Evolutionary conservation across 2,113 vertebrate genomes (phyloP).

Genomic region (Bucco capensis): DNA sequence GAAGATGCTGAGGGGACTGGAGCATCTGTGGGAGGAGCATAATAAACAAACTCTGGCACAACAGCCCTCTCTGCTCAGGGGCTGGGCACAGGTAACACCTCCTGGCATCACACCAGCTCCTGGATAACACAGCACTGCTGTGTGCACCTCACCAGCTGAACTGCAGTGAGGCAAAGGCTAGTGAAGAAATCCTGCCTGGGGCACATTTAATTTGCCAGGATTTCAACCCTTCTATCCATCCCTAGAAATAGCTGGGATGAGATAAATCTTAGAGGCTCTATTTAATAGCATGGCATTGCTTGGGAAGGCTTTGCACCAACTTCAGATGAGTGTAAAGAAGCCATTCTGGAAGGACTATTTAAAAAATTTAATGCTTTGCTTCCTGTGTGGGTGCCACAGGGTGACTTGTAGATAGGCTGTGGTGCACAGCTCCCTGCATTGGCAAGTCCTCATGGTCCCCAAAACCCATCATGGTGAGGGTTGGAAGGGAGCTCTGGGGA

Average conservation of each 20-base stretch:
- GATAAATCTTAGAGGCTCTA: neutral
- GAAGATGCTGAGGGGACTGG: too few relatives aligned
- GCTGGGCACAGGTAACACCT: neutral
- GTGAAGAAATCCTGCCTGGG: neutral
- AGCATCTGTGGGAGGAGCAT: too few relatives aligned
- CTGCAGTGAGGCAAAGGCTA: neutral
- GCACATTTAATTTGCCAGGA: neutral
- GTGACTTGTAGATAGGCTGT: too few relatives aligned
- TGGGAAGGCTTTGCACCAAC: neutral
- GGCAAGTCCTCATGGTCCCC: accelerated
- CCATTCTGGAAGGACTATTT: neutral
- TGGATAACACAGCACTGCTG: neutral
- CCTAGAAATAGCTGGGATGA: neutral
- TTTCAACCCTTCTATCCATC: neutral
- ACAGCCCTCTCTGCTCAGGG: neutral
- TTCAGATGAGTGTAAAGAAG: neutral
- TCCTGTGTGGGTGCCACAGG: neutral
- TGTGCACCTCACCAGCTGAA: neutral
- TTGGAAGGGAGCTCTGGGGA: neutral
- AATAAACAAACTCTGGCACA: neutral
- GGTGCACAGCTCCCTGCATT: neutral
- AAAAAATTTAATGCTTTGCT: neutral
- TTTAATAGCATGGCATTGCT: neutral
- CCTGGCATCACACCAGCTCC: neutral
- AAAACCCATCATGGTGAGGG: too few relatives aligned